Conservation (phyloP, 2,888 invertebrate genomes). For the Augiades crinisus region DNA sequence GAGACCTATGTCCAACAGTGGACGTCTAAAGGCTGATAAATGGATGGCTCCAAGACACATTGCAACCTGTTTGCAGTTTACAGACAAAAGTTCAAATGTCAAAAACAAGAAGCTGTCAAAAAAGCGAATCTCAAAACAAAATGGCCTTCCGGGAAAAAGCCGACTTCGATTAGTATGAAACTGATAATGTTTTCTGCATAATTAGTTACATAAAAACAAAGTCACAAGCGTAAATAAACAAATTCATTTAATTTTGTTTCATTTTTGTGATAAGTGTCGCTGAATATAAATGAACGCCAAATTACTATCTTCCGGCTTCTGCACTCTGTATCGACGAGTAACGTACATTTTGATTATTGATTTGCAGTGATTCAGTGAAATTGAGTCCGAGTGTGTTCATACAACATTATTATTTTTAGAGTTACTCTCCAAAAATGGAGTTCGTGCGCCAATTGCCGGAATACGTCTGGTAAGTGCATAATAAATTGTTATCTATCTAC, state of each 20-base stretch:
- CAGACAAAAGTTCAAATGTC: too few species aligned
- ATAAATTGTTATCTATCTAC: not conserved
- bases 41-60: too few species aligned
- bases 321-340: constrained; percentile 5
- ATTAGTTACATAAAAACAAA: too few species aligned
- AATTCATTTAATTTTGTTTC: not conserved
- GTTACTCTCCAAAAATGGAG: constrained; percentile 10
- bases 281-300: not conserved
- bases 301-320: constrained; percentile 6
- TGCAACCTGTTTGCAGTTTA: too few species aligned
- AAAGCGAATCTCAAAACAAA: not conserved
- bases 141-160: constrained; percentile 1
- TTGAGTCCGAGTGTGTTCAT: not conserved
- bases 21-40: too few species aligned
- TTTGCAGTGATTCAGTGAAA: not conserved
- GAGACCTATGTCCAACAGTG: too few species aligned
- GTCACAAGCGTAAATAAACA: not conserved
- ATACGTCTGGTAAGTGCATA: constrained; percentile 12
- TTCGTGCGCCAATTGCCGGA: constrained; percentile 10
- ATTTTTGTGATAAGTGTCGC: not conserved
- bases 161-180: not conserved
- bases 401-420: constrained; percentile 10
- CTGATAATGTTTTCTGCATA: not conserved
- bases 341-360: not conserved
- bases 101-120: too few species aligned